A percentile compares a stretch with the other conserved stretches of the same genome.
These are phyloP conservation scores for Eilema sororculum DNA, from an alignment of 2,888 invertebrate species.

Conservation along the genomic window DNA sequence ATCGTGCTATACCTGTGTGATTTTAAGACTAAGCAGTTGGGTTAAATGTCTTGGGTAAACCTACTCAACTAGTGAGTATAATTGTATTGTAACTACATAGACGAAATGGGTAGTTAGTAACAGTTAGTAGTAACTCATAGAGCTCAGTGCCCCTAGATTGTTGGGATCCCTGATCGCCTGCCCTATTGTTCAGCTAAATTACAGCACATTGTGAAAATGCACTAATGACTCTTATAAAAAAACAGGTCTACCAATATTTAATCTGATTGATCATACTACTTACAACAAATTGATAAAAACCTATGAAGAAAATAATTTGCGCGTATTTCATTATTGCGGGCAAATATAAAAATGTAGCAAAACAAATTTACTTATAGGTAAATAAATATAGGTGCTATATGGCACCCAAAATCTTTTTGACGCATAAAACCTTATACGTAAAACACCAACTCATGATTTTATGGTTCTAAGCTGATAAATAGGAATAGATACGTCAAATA, in stretches of 20 bases:
- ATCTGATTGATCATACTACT: neutral
- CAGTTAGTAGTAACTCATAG: constrained; percentile 73
- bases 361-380: no score
- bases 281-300: no score
- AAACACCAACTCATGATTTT: no score
- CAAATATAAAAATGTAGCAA: no score
- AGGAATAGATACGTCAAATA: no score
- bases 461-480: no score
- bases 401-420: no score
- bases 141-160: constrained; percentile 71
- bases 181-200: constrained; percentile 77
- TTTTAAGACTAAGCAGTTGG: neutral
- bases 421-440: no score
- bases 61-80: neutral
- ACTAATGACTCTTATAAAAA: neutral
- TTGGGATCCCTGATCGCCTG: constrained; percentile 65
- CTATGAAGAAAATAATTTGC: no score
- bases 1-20: constrained; percentile 39
- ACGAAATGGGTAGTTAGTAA: constrained; percentile 69
- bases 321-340: no score
- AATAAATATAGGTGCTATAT: no score
- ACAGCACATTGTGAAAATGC: constrained; percentile 67
- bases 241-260: neutral
- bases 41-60: neutral
- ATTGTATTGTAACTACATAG: constrained; percentile 58